Evolutionary conservation across 2,113 vertebrate species (phyloP).

Genomic region (Tenebrosternarchus preto): DNA sequence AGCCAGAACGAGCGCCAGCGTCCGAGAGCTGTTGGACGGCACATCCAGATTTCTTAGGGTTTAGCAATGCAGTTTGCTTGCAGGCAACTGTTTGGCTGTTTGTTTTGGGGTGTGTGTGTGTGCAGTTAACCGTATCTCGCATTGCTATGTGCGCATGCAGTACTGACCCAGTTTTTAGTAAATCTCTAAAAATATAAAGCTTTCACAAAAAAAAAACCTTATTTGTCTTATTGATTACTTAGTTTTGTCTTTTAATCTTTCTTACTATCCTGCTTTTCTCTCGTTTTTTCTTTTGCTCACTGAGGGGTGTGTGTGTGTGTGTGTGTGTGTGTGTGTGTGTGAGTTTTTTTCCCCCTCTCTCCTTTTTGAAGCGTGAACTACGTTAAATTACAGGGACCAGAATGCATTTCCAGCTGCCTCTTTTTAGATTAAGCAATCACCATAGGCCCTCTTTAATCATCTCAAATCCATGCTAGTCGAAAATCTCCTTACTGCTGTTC

Average conservation of each 20-base stretch:
- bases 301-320: neutral
- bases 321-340: too few relatives aligned
- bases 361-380: constrained; percentile 39
- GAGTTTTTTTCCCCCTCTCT: neutral
- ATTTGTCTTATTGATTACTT: neutral
- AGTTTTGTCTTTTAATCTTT: neutral
- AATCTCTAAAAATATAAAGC: neutral
- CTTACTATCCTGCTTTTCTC: neutral
- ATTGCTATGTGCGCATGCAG: neutral
- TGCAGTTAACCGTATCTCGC: neutral
- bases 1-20: neutral
- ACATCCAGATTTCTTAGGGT: constrained; percentile 18
- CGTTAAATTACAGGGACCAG: constrained; percentile 42
- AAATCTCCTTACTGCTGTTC: constrained; percentile 5
- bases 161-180: neutral
- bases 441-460: constrained; percentile 47
- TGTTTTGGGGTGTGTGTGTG: neutral
- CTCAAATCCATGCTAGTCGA: constrained; percentile 6
- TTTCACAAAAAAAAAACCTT: neutral
- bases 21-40: constrained; percentile 13
- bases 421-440: constrained; percentile 43
- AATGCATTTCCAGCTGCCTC: constrained; percentile 35
- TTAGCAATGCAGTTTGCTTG: constrained; percentile 28
- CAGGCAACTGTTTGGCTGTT: constrained; percentile 9
- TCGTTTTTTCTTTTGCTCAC: neutral